These are phyloP conservation scores for Drosophila lutescens DNA, from an alignment of 2,888 invertebrate species.

Conservation along the genomic window DNA sequence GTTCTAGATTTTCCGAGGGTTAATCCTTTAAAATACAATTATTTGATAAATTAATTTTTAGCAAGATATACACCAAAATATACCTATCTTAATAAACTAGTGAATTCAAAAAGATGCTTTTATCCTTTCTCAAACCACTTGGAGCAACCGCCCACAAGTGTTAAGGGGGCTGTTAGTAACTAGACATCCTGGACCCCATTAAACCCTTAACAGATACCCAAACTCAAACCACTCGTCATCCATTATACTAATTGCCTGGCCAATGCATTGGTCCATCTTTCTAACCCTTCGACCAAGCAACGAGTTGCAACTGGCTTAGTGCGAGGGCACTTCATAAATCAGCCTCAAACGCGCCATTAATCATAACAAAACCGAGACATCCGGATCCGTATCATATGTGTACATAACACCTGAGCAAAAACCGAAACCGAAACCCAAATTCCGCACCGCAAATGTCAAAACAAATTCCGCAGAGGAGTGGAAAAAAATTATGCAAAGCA, in stretches of 20 bases:
- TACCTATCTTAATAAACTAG: too few species aligned
- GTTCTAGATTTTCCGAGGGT: not conserved
- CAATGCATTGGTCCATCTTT: slow-evolving; percentile 37
- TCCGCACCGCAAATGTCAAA: slow-evolving; percentile 46
- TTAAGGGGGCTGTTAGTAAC: not conserved
- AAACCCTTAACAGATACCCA: not conserved
- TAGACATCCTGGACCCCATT: not conserved
- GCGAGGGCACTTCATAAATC: slow-evolving; percentile 61
- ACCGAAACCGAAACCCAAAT: slow-evolving; percentile 44
- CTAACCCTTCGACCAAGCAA: slow-evolving; percentile 16
- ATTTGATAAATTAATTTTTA: not conserved
- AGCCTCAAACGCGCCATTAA: slow-evolving; percentile 63
- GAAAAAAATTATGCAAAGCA: slow-evolving; percentile 48
- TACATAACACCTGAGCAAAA: slow-evolving; percentile 59
- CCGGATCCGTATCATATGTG: slow-evolving; percentile 33
- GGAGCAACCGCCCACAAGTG: not conserved
- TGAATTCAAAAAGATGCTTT: not conserved
- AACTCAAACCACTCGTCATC: slow-evolving; percentile 24
- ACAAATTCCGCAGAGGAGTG: slow-evolving; percentile 36
- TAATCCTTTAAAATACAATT: slow-evolving; percentile 3
- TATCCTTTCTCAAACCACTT: not conserved
- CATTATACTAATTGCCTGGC: slow-evolving; percentile 64
- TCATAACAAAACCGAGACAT: slow-evolving; percentile 48
- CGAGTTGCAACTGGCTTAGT: slow-evolving; percentile 43
- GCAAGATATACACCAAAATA: too few species aligned